phyloP scores from a whole-genome alignment of 2,113 vertebrate genomes.

The Brevimyrus niger region DNA sequence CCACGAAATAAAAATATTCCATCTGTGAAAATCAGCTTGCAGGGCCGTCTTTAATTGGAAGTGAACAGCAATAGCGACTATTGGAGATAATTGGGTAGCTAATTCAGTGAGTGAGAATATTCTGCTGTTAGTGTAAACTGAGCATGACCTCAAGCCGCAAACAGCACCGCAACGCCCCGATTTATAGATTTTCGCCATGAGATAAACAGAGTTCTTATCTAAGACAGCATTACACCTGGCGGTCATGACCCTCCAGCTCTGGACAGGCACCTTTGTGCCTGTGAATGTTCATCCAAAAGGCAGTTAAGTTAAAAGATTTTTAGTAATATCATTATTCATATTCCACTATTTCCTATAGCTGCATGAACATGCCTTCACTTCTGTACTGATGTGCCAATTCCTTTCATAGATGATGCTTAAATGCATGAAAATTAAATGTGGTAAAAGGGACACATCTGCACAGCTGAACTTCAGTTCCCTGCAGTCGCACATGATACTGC shows the following conservation, averaged over 20 bases:
- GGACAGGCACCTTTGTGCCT: neutral
- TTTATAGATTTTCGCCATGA: neutral
- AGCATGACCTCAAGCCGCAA: neutral
- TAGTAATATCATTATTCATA: neutral
- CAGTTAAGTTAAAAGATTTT: neutral
- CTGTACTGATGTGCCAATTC: neutral
- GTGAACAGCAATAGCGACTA: neutral
- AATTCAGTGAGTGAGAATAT: neutral
- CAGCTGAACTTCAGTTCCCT: neutral
- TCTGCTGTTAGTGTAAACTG: neutral
- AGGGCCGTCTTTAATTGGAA: neutral
- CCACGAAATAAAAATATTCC: neutral
- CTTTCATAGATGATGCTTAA: neutral
- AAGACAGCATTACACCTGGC: neutral
- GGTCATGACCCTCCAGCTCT: neutral
- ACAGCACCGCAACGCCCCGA: neutral
- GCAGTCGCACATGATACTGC: neutral
- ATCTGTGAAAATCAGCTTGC: neutral
- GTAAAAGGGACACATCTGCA: neutral
- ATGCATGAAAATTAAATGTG: neutral
- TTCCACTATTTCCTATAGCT: neutral
- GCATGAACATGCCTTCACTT: neutral
- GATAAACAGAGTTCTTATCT: neutral
- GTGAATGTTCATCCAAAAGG: neutral
- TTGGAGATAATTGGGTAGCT: neutral